These are phyloP conservation scores for Ciconia boyciana DNA, from an alignment of 2,113 vertebrate species.

Conservation along the genomic window DNA sequence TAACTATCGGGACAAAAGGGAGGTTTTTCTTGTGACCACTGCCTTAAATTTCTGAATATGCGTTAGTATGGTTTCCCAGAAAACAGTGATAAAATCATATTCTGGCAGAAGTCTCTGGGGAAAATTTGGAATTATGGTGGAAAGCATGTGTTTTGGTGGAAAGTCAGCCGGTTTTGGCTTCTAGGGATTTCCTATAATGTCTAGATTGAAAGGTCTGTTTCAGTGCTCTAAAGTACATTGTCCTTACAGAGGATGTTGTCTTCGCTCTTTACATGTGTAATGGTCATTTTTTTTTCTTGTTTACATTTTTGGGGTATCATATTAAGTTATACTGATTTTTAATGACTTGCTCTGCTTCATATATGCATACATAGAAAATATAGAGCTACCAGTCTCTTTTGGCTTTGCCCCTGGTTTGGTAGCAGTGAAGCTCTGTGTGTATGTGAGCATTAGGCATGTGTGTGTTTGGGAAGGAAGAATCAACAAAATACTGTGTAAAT, in stretches of 20 bases:
- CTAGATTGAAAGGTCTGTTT: not conserved
- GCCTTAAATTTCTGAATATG: not conserved
- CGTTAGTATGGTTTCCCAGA: not conserved
- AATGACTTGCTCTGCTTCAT: not conserved
- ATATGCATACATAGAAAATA: not conserved
- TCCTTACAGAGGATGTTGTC: not conserved
- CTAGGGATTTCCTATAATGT: not conserved
- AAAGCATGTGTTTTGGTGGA: not conserved
- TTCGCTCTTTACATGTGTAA: not conserved
- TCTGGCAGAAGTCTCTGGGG: not conserved
- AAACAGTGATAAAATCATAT: not conserved
- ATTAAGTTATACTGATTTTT: not conserved
- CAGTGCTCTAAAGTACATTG: not conserved
- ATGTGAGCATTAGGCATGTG: not conserved
- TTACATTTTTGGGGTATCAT: not conserved
- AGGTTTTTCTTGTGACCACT: not conserved
- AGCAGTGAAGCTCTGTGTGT: not conserved
- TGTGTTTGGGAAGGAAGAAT: not conserved
- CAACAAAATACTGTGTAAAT: not conserved
- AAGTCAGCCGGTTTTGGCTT: not conserved
- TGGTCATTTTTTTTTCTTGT: not conserved
- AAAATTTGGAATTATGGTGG: not conserved
- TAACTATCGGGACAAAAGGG: not conserved
- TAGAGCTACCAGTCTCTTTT: not conserved
- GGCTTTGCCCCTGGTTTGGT: not conserved